phyloP scores from a whole-genome alignment of 2,113 vertebrate species.

The Psilopsiagon aymara region DNA sequence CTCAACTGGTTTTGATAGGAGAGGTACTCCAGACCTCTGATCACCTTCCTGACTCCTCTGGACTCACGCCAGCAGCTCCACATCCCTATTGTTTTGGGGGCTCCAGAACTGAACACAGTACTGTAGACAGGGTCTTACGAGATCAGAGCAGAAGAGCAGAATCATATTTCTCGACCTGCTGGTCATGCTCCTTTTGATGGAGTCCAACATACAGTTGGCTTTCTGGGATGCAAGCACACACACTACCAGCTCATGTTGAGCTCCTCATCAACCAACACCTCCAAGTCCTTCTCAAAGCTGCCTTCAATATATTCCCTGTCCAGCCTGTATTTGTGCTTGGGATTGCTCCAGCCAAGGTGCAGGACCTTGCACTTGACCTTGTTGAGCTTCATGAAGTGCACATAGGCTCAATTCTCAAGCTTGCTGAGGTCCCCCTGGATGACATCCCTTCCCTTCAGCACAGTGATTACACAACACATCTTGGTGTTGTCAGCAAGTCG shows the following conservation, averaged over 20 bases:
- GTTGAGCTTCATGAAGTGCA: not conserved
- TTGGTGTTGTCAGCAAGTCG: not conserved
- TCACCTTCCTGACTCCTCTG: not conserved
- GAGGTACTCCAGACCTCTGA: not conserved
- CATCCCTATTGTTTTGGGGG: not conserved
- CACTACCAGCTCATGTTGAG: not conserved
- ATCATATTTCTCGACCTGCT: not conserved
- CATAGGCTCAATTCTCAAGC: not conserved
- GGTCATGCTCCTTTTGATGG: not conserved
- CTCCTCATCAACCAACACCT: not conserved
- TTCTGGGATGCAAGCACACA: not conserved
- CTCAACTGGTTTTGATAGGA: not conserved
- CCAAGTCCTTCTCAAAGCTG: not conserved
- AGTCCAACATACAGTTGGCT: not conserved
- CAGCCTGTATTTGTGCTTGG: not conserved
- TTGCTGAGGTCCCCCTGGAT: not conserved
- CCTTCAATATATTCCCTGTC: not conserved
- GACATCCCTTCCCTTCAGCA: not conserved
- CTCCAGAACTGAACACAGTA: not conserved
- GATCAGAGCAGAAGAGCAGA: not conserved
- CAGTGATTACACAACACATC: not conserved
- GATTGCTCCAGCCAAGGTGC: not conserved
- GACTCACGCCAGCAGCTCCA: not conserved
- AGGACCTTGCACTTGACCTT: not conserved
- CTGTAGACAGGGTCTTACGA: not conserved